Evolutionary conservation across 2,113 vertebrate species (phyloP), one percentile per base, ranked within the genome.

Genomic region (Rostratula benghalensis): DNA sequence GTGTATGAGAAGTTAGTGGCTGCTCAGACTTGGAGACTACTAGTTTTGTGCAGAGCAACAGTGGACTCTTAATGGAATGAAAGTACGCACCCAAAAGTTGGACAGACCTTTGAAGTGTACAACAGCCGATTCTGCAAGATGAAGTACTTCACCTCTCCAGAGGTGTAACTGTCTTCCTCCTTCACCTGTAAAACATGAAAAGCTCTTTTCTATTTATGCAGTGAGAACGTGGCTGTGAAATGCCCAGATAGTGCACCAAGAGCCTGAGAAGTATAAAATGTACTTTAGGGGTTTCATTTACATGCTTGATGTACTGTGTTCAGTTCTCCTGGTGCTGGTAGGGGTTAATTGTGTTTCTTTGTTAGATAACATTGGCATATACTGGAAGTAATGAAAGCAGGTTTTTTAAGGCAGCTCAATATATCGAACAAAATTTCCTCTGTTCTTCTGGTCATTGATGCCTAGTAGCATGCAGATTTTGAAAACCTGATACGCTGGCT

Each of bases 71-170:
- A 17, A 12, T 14, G 25, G 1, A 25, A 25, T 18, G 51, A 12
- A 33, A 57, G 33, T 43, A 7, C 16, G 1, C 1, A 10, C 9
- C 14, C 23, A 11, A 6, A 10, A 30, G 30, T 13, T 11, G 1
- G 35, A 13, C 41, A 54, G 54, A 54, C 6, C 23, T 67, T 56
- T 67, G 24, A 39, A 24, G 21, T 19, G 41, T 18, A 8, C 13
- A 23, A 2, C 7, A 31, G 13, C 30, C 61, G 61, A 22, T 41
- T 61, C 7, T 16, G 5, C 28, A n/a, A 64, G 27, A 41, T 33
- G 1, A 53, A 43, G 25, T 14, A 22, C 31, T 77, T 77, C 4
- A 37, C 46, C 54, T 53, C 24, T 54, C n/a, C 70, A 48, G 28
- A 48, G 31, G 6, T 71, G 9, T 7, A 28, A 27, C 37, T 56